Conservation (phyloP, 2,888 invertebrate genomes). For the Nezara viridula region DNA sequence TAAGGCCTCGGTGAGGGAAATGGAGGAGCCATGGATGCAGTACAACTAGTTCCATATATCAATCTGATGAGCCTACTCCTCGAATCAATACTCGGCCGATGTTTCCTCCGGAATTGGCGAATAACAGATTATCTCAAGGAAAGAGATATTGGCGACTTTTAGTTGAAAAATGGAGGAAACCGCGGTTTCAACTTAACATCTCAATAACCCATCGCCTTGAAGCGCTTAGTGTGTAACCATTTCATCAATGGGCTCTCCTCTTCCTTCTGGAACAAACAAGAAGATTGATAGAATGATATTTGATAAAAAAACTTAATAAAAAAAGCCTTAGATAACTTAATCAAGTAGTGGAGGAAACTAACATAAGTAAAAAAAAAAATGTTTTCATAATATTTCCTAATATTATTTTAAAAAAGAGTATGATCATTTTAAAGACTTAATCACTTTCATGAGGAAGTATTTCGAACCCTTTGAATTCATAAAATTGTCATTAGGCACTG, state of each 20-base stretch:
- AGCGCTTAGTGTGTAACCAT: neutral
- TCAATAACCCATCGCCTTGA: neutral
- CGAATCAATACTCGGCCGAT: slow-evolving; percentile 3
- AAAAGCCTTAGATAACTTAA: too few species aligned
- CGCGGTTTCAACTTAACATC: neutral
- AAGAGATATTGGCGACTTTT: neutral
- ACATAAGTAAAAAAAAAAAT: too few species aligned
- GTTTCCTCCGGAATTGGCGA: neutral
- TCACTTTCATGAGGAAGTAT: too few species aligned
- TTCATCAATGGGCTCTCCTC: neutral
- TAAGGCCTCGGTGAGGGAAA: slow-evolving; percentile 31
- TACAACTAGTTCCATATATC: slow-evolving; percentile 44
- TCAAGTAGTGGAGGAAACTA: too few species aligned
- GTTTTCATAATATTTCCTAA: too few species aligned
- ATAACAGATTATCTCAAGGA: neutral
- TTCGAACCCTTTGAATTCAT: too few species aligned
- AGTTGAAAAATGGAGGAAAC: slow-evolving; percentile 13
- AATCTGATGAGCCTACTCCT: neutral
- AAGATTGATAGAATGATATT: neutral
- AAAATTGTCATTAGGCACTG: too few species aligned
- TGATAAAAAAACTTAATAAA: too few species aligned
- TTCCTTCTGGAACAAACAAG: neutral
- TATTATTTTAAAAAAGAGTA: too few species aligned
- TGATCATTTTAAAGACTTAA: too few species aligned
- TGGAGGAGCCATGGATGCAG: slow-evolving; percentile 38